Evolutionary conservation across 2,113 vertebrate species (phyloP).

Genomic region (Heptranchias perlo): DNA sequence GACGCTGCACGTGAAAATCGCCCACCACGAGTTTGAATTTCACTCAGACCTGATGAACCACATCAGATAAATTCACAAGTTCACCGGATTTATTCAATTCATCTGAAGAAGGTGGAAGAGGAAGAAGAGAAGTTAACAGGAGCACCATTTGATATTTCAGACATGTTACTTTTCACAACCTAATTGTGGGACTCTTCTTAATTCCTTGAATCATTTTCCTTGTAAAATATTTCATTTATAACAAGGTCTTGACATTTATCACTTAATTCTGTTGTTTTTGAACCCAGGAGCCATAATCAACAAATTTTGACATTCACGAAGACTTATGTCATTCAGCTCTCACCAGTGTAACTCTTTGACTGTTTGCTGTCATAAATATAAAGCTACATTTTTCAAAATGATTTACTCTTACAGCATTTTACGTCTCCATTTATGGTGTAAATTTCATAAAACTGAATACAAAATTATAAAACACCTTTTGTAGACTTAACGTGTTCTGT

Average conservation of each 20-base stretch:
- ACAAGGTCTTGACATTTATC: not conserved
- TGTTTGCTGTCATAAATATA: not conserved
- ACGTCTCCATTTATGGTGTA: not conserved
- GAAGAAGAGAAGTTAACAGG: not conserved
- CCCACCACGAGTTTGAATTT: not conserved
- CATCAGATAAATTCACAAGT: not conserved
- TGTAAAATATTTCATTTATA: not conserved
- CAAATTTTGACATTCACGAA: not conserved
- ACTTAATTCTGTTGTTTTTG: not conserved
- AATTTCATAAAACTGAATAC: not conserved
- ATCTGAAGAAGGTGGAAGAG: not conserved
- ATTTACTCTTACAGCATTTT: not conserved
- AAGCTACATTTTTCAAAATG: not conserved
- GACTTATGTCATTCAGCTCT: not conserved
- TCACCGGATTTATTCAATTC: not conserved
- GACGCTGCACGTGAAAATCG: not conserved
- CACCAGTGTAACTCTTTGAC: not conserved
- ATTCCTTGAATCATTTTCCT: not conserved
- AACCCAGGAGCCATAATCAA: not conserved
- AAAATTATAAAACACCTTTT: not conserved
- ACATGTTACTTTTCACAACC: not conserved
- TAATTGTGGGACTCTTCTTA: not conserved
- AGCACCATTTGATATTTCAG: not conserved
- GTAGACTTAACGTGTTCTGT: not conserved
- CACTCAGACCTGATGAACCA: not conserved